A percentile compares a stretch with the other conserved stretches of the same genome.
These are phyloP conservation scores for Acanthopagrus latus DNA, from an alignment of 2,797 vertebrate species.

Conservation along the genomic window DNA sequence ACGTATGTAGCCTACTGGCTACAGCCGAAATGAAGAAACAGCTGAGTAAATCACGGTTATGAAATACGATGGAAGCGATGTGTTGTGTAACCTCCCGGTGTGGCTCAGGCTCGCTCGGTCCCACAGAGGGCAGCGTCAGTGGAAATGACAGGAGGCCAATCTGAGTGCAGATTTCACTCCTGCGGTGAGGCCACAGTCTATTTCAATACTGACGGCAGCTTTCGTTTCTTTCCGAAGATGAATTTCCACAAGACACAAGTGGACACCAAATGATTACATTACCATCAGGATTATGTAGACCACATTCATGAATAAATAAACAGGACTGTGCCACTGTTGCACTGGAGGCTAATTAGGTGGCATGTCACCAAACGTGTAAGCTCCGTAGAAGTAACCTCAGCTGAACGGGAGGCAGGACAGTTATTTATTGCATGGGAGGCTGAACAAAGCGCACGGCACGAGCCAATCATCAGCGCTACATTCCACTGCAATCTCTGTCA, in stretches of 20 bases:
- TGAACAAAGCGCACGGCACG: slow-evolving; percentile 37
- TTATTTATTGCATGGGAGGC: slow-evolving; percentile 40
- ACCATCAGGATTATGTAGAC: slow-evolving; percentile 65
- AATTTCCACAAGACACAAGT: slow-evolving; percentile 55
- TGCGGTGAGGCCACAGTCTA: slow-evolving; percentile 50
- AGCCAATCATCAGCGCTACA: slow-evolving; percentile 40
- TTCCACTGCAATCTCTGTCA: slow-evolving; percentile 45
- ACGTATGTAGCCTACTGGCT: slow-evolving; percentile 27
- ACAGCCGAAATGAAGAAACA: slow-evolving; percentile 46
- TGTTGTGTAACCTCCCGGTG: slow-evolving; percentile 45
- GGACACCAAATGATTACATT: slow-evolving; percentile 72
- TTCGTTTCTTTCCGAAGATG: slow-evolving; percentile 34
- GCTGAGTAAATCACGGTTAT: slow-evolving; percentile 41
- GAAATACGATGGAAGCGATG: slow-evolving; percentile 47
- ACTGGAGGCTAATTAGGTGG: slow-evolving; percentile 64
- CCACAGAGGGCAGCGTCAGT: slow-evolving; percentile 35
- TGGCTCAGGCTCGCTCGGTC: slow-evolving; percentile 32
- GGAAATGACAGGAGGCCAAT: slow-evolving; percentile 62
- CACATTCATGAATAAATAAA: slow-evolving; percentile 69
- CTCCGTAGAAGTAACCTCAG: slow-evolving; percentile 40
- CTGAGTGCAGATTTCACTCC: slow-evolving; percentile 36
- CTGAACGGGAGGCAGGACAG: slow-evolving; percentile 19
- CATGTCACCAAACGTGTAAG: slow-evolving; percentile 55
- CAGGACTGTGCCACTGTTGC: slow-evolving; percentile 40
- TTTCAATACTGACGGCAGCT: slow-evolving; percentile 38